Base-by-base conservation (phyloP, 2,888 invertebrate genomes). In the Prenolepis imparis region DNA sequence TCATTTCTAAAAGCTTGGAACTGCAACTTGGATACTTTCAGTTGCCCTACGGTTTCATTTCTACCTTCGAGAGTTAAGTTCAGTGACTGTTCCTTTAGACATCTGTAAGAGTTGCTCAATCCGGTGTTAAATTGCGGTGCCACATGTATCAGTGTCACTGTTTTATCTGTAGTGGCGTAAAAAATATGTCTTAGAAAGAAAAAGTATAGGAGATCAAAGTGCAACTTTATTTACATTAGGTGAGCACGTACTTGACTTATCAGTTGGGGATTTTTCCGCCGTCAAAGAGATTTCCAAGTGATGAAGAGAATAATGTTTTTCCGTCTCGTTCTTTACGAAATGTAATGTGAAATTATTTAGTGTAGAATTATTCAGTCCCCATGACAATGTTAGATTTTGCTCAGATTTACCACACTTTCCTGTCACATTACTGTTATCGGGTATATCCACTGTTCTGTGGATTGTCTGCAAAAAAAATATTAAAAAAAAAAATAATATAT, bases 71-170 rank as follows among this genome's bases (percentile, higher is more conserved):
- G 90, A 92, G 95, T 96, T 91, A 97, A 94, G 92, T 96, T 96
- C 52, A 97, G 93, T 18, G 92, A 94, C 87, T 97, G 96, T 73
- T 95, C 93, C 73, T 96, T 95, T 44, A 95, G 94, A 95, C 98
- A 98, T 90, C 97, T 96, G 95, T 98, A 98, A 0, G 98, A 98
- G 90, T 96, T 96, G 61, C 95, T 95, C 55, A 96, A 90, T 0
- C 96, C 96, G 0, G 96, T 96, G 86, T 94, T 93, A 95, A 97
- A 97, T 86, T 95, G 95, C 2, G 94, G 90, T 12, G 94, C 93
- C 15, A 95, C 94, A 92, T 97, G 96, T 68, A 95, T 92, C 84
- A 96, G 91, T 68, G 94, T 94, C 48, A 96, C 77, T 0, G 94
- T 92, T 89, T 94, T 92, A 77, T 91, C 94, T 94, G 72, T 88